Conservation (phyloP, 2,888 invertebrate genomes). For the Drosophila koepferae region DNA sequence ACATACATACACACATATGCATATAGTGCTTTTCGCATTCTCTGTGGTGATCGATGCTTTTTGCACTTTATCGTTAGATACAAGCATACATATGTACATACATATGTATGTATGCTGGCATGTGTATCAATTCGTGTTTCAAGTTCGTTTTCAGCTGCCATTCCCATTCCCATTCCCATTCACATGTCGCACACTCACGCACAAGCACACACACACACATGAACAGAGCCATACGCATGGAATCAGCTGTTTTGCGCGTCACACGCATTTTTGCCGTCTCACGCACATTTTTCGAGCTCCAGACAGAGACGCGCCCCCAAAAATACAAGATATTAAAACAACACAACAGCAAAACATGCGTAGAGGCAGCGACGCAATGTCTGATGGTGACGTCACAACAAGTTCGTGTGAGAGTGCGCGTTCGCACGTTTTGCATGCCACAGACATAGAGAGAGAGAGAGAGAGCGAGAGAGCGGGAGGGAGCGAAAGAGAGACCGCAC, state of each 20-base stretch:
- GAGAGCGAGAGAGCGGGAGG: conserved; percentile 3
- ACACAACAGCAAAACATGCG: conserved; percentile 41
- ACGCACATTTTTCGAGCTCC: conserved; percentile 36
- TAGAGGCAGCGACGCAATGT: conserved; percentile 47
- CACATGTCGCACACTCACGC: not conserved
- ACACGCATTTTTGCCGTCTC: conserved; percentile 39
- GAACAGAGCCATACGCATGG: not conserved
- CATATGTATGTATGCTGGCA: not conserved
- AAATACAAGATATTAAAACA: conserved; percentile 22
- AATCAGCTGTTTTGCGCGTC: conserved; percentile 46
- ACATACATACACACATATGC: not conserved
- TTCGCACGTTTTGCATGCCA: conserved; percentile 19
- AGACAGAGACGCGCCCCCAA: conserved; percentile 58
- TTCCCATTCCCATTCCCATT: conserved; percentile 16
- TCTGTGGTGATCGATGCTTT: conserved; percentile 16
- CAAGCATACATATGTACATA: not conserved
- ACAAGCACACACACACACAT: not conserved
- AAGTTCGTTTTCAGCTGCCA: not conserved
- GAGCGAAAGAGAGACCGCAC: conserved; percentile 16
- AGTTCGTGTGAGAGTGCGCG: conserved; percentile 42
- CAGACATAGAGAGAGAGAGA: not conserved
- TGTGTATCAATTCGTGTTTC: not conserved
- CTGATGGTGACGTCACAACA: conserved; percentile 49
- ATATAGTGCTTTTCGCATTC: conserved; percentile 2
- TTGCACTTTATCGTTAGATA: conserved; percentile 24